A percentile compares a stretch with the other conserved stretches of the same genome.
These are phyloP conservation scores for Melolontha melolontha DNA, from an alignment of 2,888 invertebrate species.

Conservation along the genomic window DNA sequence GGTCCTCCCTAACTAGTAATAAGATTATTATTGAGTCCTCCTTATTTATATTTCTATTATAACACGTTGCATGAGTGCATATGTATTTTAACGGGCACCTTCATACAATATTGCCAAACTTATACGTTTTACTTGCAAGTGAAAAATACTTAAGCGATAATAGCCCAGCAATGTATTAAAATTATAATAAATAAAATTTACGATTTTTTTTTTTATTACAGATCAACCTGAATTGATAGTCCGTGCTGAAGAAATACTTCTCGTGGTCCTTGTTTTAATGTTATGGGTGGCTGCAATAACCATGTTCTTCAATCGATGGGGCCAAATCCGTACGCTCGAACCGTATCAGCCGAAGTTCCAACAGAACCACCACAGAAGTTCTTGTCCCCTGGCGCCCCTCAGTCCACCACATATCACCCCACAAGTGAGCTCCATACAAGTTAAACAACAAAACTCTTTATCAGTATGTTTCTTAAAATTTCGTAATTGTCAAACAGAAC, in stretches of 20 bases:
- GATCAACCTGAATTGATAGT: conserved; percentile 76
- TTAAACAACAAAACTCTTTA: conserved; percentile 39
- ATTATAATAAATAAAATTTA: background rate
- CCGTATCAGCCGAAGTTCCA: conserved; percentile 93
- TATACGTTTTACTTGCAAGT: too few relatives aligned
- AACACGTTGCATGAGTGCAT: too few relatives aligned
- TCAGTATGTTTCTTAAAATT: conserved; percentile 38
- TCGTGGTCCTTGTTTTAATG: conserved; percentile 85
- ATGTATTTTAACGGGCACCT: too few relatives aligned
- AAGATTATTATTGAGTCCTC: too few relatives aligned
- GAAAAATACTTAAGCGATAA: too few relatives aligned
- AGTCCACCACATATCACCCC: conserved; percentile 61
- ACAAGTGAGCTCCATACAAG: conserved; percentile 62
- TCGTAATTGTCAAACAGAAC: background rate
- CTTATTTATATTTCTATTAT: too few relatives aligned
- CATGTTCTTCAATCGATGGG: conserved; percentile 94
- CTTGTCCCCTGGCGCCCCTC: conserved; percentile 73
- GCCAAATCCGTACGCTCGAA: conserved; percentile 92
- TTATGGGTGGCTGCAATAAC: conserved; percentile 92
- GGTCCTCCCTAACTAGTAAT: too few relatives aligned
- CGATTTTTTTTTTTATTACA: conserved; percentile 47
- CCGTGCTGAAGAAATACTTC: conserved; percentile 85
- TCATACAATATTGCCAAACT: too few relatives aligned
- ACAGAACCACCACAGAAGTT: conserved; percentile 78
- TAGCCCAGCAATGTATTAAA: too few relatives aligned